Percentiles rank a stretch among this genome's conserved stretches.
phyloP scores from a whole-genome alignment of 2,888 invertebrate species.

The Cepaea hortensis region DNA sequence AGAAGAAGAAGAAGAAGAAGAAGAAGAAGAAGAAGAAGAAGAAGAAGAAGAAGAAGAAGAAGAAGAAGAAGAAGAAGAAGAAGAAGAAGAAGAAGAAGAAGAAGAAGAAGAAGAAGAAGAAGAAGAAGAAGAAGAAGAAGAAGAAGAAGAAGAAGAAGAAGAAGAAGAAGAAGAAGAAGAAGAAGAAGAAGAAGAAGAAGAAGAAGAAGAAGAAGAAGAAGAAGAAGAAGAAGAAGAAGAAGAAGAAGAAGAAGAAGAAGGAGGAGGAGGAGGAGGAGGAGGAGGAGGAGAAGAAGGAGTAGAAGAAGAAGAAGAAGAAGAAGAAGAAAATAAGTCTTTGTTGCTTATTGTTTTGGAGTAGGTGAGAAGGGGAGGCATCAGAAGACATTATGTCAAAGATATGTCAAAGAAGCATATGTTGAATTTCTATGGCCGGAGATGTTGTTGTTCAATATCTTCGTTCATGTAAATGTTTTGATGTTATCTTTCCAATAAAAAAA shows the following conservation, averaged over 20 bases:
- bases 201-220: slow-evolving; percentile 11
- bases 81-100: not conserved
- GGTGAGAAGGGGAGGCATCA: too few species aligned
- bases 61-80: too few species aligned
- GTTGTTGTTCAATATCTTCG: too few species aligned
- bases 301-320: not conserved
- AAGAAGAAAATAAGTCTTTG: not conserved
- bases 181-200: not conserved
- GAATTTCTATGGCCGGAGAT: too few species aligned
- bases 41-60: too few species aligned
- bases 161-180: not conserved
- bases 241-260: slow-evolving; percentile 21
- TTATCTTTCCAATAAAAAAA: too few species aligned
- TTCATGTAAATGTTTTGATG: too few species aligned
- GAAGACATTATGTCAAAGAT: too few species aligned
- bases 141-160: not conserved
- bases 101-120: not conserved
- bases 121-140: not conserved
- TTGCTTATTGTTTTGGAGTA: too few species aligned
- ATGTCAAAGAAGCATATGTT: too few species aligned
- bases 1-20: too few species aligned
- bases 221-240: slow-evolving; percentile 7
- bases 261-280: not conserved
- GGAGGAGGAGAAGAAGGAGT: not conserved
- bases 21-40: too few species aligned